Conservation (phyloP, 2,797 vertebrate species). For the Pangasius larnaudii region DNA sequence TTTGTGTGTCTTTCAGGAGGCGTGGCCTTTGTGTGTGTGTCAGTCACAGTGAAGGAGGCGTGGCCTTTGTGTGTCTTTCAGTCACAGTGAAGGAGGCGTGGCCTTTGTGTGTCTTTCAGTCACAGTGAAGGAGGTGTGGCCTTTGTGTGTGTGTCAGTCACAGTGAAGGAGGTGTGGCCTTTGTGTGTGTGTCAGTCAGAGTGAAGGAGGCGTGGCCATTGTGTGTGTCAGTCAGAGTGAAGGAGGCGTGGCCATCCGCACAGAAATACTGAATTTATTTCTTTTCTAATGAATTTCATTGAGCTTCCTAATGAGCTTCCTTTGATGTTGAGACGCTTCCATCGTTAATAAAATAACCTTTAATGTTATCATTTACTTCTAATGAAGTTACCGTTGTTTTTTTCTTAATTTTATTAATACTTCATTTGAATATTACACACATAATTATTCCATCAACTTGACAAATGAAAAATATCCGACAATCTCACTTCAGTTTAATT, state of each 20-base stretch:
- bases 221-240: background rate
- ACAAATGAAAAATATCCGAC: slow-evolving; percentile 51
- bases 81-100: too few species aligned
- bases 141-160: background rate
- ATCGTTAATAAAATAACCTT: background rate
- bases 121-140: background rate
- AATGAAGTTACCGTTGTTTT: slow-evolving; percentile 45
- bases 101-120: too few species aligned
- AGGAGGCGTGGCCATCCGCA: background rate
- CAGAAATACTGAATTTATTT: background rate
- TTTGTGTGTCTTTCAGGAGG: background rate
- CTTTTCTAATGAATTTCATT: background rate
- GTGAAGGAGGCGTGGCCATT: slow-evolving; percentile 1
- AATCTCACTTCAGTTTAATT: slow-evolving; percentile 56
- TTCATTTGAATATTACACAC: slow-evolving; percentile 56
- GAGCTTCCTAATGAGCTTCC: background rate
- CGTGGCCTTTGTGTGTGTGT: background rate
- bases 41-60: background rate
- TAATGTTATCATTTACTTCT: slow-evolving; percentile 32
- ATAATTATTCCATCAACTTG: slow-evolving; percentile 59
- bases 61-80: background rate
- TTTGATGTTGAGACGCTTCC: background rate
- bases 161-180: background rate
- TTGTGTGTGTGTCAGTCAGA: background rate
- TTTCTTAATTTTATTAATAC: slow-evolving; percentile 38